Conservation (phyloP, 2,888 invertebrate genomes). For the Drosophila parthenogenetica region DNA sequence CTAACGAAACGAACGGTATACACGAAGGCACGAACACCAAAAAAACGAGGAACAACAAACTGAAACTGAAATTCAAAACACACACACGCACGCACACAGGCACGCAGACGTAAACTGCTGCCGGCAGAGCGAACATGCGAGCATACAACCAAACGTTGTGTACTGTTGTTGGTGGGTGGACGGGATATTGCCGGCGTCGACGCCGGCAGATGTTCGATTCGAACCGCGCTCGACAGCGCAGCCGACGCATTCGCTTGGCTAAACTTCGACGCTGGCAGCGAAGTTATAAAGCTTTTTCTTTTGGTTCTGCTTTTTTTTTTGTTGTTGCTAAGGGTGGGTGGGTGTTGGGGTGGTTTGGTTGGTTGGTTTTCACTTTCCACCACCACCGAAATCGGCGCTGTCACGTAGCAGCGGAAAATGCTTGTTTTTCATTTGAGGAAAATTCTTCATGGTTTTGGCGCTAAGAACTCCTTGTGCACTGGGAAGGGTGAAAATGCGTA, state of each 20-base stretch:
- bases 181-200: conserved; percentile 22
- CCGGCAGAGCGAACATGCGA: conserved; percentile 41
- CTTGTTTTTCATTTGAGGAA: conserved; percentile 77
- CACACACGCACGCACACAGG: conserved; percentile 16
- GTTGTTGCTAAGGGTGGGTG: conserved; percentile 62
- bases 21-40: conserved; percentile 36
- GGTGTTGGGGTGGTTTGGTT: conserved; percentile 68
- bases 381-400: conserved; percentile 51
- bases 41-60: conserved; percentile 45
- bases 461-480: conserved; percentile 43
- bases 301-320: conserved; percentile 1
- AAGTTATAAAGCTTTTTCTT: conserved; percentile 40
- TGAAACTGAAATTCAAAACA: conserved; percentile 54
- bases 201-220: conserved; percentile 34
- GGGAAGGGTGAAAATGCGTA: conserved; percentile 13
- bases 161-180: conserved; percentile 50
- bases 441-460: conserved; percentile 64
- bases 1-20: conserved; percentile 66
- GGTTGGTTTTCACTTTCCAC: conserved; percentile 77
- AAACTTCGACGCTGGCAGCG: conserved; percentile 37
- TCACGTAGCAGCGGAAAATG: conserved; percentile 49
- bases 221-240: conserved; percentile 32
- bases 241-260: conserved; percentile 14
- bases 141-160: conserved; percentile 20
- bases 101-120: conserved; percentile 45